Evolutionary conservation across 2,113 vertebrate genomes (phyloP).

Genomic region (Chionodraco myersi): DNA sequence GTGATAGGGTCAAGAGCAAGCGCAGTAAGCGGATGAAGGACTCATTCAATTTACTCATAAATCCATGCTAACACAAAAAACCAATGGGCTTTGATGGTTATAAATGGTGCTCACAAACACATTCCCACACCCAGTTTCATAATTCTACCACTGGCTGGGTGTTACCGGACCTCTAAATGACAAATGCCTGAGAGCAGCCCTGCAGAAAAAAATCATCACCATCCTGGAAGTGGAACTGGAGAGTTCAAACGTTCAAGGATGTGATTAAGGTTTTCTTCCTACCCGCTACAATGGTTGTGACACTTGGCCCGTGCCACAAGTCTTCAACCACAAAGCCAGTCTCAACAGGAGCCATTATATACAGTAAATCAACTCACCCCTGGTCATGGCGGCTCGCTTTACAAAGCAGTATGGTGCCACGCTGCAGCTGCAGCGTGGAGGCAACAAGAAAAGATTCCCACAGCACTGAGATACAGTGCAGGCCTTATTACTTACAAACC

Average conservation of each 20-base stretch:
- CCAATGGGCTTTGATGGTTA: conserved; percentile 57
- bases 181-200: conserved; percentile 53
- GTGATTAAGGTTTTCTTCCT: conserved; percentile 60
- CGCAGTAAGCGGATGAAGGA: conserved; percentile 59
- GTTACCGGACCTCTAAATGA: conserved; percentile 33
- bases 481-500: background rate
- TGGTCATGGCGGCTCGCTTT: conserved; percentile 30
- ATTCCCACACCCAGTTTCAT: conserved; percentile 51
- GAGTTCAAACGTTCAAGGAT: conserved; percentile 76
- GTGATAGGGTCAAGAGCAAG: conserved; percentile 52
- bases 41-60: conserved; percentile 67
- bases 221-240: conserved; percentile 37
- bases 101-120: conserved; percentile 57
- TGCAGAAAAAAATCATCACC: conserved; percentile 61
- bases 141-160: conserved; percentile 31
- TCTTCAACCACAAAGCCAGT: conserved; percentile 56
- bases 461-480: background rate
- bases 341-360: conserved; percentile 55
- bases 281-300: conserved; percentile 44
- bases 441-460: conserved; percentile 12
- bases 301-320: conserved; percentile 53
- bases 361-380: conserved; percentile 62
- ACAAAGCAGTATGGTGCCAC: conserved; percentile 32
- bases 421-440: conserved; percentile 20
- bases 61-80: conserved; percentile 58